Base-by-base conservation (phyloP, 2,113 vertebrate species). In the Gallinago media region DNA sequence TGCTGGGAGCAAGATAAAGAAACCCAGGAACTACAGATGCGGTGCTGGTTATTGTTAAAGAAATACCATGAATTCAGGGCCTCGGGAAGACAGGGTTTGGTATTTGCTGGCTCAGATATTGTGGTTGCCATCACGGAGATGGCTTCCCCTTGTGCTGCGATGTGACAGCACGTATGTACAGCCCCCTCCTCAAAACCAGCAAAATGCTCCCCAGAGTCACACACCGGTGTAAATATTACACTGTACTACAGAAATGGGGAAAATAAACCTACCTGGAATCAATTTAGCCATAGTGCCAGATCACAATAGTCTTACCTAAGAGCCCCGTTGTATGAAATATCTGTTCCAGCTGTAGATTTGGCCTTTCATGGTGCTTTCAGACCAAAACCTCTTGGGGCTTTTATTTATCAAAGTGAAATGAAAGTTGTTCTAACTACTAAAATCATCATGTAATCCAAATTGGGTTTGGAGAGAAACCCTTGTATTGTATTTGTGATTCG, bases 381-480 rank as follows among this genome's bases (percentile, higher is more conserved):
- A 20, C 83, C 42, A 32, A 80, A 73, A 40, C 44, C 75, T 66
- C 68, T 18, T 1, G 54, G 63, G 83, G 22, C 13, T 52, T 67
- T 78, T 75, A 83, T 91, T 90, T 92, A 56, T 86, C 95, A 44
- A 31, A 52, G 85, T 6, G 32, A 70, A 84, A 52, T 84, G 81
- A 2, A 56, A 87, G 85, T 74, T 81, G 79, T 73, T 49, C 72
- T 15, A 23, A n/a, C 5, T 11, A 46, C 52, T 70, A 8, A 38
- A 72, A 40, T 72, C 2, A 1, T 54, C 5, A 0, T 91, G 96
- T 90, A 52, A 85, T 67, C 62, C 86, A 63, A 56, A 83, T 8
- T 65, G 40, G 38, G 67, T 65, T 88, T 55, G 36, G 65, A 49
- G 73, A 52, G 52, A 12, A 82, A 38, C 1, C 74, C 91, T 89